A percentile compares a stretch with the other conserved stretches of the same genome.
These are phyloP conservation scores for Sula dactylatra DNA, from an alignment of 2,113 vertebrate species.

Conservation along the genomic window DNA sequence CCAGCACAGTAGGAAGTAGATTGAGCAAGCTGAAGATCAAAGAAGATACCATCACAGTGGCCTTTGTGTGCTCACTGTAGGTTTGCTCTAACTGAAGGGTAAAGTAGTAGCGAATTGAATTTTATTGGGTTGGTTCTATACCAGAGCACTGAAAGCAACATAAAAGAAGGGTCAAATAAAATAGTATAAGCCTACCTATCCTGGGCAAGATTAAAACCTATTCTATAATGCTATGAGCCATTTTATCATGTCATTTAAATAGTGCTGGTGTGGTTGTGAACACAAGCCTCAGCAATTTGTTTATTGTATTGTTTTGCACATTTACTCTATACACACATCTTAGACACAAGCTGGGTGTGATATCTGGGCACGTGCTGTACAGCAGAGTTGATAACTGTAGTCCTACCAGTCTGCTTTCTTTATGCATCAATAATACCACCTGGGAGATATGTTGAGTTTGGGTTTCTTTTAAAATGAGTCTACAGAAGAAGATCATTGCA, in stretches of 20 bases:
- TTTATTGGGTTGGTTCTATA: conserved; percentile 19
- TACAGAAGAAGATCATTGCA: background rate
- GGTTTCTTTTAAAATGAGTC: background rate
- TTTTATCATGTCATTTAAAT: background rate
- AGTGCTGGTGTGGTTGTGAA: background rate
- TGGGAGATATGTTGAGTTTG: rapidly evolving
- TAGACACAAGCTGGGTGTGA: no score
- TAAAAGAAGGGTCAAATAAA: conserved; percentile 42
- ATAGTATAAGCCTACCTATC: background rate
- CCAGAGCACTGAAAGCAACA: background rate
- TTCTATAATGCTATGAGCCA: background rate
- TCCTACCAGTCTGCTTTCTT: background rate
- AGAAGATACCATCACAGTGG: conserved; percentile 59
- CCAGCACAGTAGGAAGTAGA: conserved; percentile 59
- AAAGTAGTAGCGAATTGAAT: conserved; percentile 48
- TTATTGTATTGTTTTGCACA: rapidly evolving
- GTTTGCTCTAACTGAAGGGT: conserved; percentile 54
- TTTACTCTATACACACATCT: rapidly evolving
- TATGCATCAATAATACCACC: no score
- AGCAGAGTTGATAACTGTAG: background rate
- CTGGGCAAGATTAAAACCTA: background rate
- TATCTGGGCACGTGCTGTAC: background rate
- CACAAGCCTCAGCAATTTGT: background rate
- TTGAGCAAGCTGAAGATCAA: conserved; percentile 58
- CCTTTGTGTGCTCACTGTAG: conserved; percentile 39